Percentiles rank a stretch among this genome's conserved stretches.
Evolutionary conservation across 2,797 vertebrate species (phyloP).

Genomic region (Brotula barbata): DNA sequence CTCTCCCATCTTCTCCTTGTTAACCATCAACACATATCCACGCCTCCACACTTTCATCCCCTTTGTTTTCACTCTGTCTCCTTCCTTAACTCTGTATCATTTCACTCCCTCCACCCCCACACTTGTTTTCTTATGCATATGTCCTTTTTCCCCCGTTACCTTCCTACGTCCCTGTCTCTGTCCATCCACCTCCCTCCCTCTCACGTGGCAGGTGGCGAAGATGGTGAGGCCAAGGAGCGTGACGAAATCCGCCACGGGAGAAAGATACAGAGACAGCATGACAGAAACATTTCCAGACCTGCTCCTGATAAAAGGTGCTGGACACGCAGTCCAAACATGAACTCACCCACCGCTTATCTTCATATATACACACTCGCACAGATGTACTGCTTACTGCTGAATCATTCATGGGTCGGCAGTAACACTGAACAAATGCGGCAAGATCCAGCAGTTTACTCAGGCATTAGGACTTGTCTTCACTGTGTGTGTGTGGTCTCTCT

Average conservation of each 20-base stretch:
- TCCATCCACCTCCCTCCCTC: constrained; percentile 8
- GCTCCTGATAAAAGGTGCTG: constrained; percentile 95
- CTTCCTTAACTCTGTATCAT: neutral
- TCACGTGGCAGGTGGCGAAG: constrained; percentile 81
- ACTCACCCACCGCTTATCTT: constrained; percentile 16
- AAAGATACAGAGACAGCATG: constrained; percentile 94
- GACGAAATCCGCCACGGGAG: constrained; percentile 95
- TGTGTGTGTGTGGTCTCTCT: constrained; percentile 15
- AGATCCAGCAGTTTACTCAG: constrained; percentile 27
- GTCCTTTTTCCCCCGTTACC: constrained; percentile 17
- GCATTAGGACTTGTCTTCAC: constrained; percentile 27
- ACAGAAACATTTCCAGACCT: constrained; percentile 93
- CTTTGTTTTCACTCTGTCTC: neutral
- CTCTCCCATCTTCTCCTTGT: neutral
- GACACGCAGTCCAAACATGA: constrained; percentile 57
- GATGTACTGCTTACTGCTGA: constrained; percentile 40
- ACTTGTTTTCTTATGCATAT: neutral
- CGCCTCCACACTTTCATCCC: neutral
- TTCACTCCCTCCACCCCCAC: neutral
- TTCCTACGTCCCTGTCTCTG: neutral
- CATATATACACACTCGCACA: neutral
- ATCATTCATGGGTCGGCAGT: constrained; percentile 57
- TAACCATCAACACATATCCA: neutral
- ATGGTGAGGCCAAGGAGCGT: constrained; percentile 90
- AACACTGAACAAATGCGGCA: constrained; percentile 47